Percentiles rank a stretch among this genome's conserved stretches.
phyloP scores from a whole-genome alignment of 2,113 vertebrate species.

The Myrmecobius fasciatus region DNA sequence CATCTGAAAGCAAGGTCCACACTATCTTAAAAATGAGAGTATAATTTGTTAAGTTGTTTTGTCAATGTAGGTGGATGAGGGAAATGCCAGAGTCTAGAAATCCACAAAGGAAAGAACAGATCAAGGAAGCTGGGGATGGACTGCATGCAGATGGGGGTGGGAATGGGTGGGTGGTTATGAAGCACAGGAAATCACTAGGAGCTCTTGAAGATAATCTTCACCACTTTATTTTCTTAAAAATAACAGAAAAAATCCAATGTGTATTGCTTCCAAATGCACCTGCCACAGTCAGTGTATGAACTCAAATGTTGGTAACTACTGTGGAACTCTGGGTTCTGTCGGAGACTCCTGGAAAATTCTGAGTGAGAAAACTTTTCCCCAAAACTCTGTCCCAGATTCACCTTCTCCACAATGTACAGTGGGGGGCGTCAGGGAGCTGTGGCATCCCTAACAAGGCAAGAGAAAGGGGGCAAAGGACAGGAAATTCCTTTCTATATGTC shows the following conservation, averaged over 20 bases:
- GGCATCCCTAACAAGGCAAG: neutral
- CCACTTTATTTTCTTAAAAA: neutral
- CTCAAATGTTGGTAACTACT: neutral
- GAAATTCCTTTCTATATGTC: neutral
- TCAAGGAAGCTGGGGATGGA: neutral
- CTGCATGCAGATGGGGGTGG: neutral
- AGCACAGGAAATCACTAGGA: neutral
- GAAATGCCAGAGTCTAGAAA: neutral
- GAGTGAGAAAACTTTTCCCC: slow-evolving; percentile 11
- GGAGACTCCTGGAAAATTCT: neutral
- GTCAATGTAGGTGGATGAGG: neutral
- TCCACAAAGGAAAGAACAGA: neutral
- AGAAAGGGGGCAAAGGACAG: neutral
- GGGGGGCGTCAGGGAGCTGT: neutral
- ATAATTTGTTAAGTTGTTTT: neutral
- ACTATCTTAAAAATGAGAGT: slow-evolving; percentile 4
- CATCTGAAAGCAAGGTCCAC: slow-evolving; percentile 46
- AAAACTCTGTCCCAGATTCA: neutral
- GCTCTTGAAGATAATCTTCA: neutral
- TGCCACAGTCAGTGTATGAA: neutral
- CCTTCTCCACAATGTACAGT: neutral
- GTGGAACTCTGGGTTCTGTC: slow-evolving; percentile 38
- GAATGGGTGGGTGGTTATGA: neutral
- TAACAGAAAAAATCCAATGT: neutral
- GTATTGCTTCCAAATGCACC: neutral